These are phyloP conservation scores for Notothenia coriiceps DNA, from an alignment of 2,113 vertebrate species.

Conservation along the genomic window DNA sequence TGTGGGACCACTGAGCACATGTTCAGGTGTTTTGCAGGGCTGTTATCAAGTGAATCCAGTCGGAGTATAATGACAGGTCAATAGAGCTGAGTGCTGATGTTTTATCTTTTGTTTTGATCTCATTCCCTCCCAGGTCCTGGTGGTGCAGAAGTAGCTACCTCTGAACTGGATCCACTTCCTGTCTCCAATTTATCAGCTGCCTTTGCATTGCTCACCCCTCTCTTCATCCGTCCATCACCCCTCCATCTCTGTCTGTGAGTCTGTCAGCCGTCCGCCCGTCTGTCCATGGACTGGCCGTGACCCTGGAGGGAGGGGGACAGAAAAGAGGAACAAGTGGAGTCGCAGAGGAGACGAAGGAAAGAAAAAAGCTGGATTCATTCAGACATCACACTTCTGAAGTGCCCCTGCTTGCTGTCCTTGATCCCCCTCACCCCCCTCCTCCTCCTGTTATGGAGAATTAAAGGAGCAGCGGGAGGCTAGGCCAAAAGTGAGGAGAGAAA, in stretches of 20 bases:
- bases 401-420: constrained; percentile 59
- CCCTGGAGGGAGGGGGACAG: constrained; percentile 80
- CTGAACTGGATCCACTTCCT: constrained; percentile 66
- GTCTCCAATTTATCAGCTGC: constrained; percentile 61
- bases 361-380: constrained; percentile 75
- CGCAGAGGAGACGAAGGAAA: constrained; percentile 44
- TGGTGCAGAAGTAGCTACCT: constrained; percentile 65
- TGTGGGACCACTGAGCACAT: background rate
- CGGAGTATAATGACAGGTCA: constrained; percentile 32
- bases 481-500: constrained; percentile 54
- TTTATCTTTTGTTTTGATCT: constrained; percentile 23
- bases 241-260: constrained; percentile 27
- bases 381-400: constrained; percentile 58
- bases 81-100: constrained; percentile 39
- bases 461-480: constrained; percentile 60
- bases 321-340: constrained; percentile 73
- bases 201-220: constrained; percentile 61
- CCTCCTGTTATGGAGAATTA: constrained; percentile 78
- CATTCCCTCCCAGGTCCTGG: constrained; percentile 55
- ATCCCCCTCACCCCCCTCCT: constrained; percentile 70
- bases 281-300: constrained; percentile 79
- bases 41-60: background rate
- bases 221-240: constrained; percentile 56
- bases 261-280: constrained; percentile 42
- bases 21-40: background rate